Evolutionary conservation across 2,113 vertebrate species (phyloP).

Genomic region (Larimichthys polyactis): DNA sequence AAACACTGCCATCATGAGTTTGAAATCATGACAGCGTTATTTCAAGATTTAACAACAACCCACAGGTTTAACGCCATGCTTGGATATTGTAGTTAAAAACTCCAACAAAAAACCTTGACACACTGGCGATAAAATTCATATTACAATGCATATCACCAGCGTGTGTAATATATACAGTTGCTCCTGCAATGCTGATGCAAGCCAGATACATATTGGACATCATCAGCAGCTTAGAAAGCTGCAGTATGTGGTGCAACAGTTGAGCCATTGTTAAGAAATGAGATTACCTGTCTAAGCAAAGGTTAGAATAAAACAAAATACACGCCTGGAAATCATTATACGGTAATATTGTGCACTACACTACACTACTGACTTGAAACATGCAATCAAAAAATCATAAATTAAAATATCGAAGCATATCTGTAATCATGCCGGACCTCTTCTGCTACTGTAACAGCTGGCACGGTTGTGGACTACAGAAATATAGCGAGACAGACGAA

Average conservation of each 20-base stretch:
- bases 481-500: slow-evolving; percentile 10
- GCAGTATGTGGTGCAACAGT: neutral
- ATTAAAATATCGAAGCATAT: neutral
- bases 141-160: no score
- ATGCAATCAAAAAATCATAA: neutral
- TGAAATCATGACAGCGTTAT: no score
- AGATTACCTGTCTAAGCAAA: no score
- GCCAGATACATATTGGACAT: neutral
- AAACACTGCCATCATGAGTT: neutral
- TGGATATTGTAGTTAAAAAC: neutral
- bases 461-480: slow-evolving; percentile 6
- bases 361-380: neutral
- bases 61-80: neutral
- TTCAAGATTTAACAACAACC: neutral
- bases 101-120: neutral
- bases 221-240: neutral
- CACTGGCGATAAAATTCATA: neutral
- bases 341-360: neutral
- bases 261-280: neutral
- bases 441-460: slow-evolving; percentile 28
- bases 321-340: neutral
- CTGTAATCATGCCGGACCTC: neutral
- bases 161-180: neutral
- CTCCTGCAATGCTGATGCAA: neutral
- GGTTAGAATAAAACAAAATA: no score